Base-by-base conservation (phyloP, 1,140 invertebrate genomes). In the Scaptomyza pallida region DNA sequence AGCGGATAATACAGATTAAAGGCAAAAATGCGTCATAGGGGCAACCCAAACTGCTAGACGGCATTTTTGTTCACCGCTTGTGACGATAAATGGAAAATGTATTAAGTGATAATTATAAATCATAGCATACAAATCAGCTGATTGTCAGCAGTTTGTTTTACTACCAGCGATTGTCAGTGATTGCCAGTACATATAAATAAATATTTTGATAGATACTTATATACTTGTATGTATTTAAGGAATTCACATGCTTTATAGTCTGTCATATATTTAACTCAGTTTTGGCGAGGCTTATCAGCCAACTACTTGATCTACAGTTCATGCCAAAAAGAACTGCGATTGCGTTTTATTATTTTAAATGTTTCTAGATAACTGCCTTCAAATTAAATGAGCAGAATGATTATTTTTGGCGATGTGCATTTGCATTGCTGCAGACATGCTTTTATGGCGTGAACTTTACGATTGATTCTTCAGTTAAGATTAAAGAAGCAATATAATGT, bases 121-220 rank as follows among this genome's bases (percentile, higher is more conserved):
- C 44, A 70, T 70, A 55, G 67, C 67, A 62, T 54, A 62, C 65
- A 54, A 55, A 55, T 48, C 50, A 54, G 65, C 50, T 54, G 48
- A 44, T 52, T 45, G 55, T 65, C 54, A 33, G 15, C 10, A 13
- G n/a, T 3, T 19, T 44, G 47, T 50, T 70, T 70, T 70, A 64
- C 35, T 16, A n/a, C 51, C 35, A 1, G 23, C 44, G 52, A 45
- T 47, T 40, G 26, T n/a, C 43, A 15, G 17, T 16, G 41, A 65
- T 48, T 56, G n/a, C 19, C 4, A 19, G 8, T 5, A 21, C 8
- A 9, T 15, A 23, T 16, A 57, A 40, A 41, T 37, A 21, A n/a
- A 5, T 1, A 15, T 9, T 6, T 35, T 15, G 33, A 19, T 8
- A 55, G 67, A 63, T 52, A 62, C 19, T 47, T 44, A 60, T 23